Base-by-base conservation (phyloP, 2,113 vertebrate species). In the Microtus oregoni region DNA sequence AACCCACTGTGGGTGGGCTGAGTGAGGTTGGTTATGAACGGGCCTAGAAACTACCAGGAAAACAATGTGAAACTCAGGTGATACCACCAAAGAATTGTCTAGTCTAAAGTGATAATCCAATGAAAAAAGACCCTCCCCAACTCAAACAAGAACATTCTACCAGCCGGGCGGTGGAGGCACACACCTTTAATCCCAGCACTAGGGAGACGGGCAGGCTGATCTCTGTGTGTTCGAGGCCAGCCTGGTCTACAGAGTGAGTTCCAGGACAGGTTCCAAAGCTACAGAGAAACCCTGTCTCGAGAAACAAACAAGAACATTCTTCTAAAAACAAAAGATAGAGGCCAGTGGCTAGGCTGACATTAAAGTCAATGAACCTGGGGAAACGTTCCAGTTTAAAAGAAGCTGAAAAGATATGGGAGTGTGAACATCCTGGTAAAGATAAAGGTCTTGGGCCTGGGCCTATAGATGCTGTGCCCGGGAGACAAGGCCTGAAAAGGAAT, bases 341-440 rank as follows among this genome's bases (percentile, higher is more conserved):
- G 13, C 47, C 15, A 8, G 30, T 41, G 20, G 5, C 35, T 11
- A 79, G 5, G 38, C 32, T 72, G 35, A 52, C 32, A 28, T 94
- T 81, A 77, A 95, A 79, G 26, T 44, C 70, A 88, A 93, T 76
- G n/a, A 79, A 92, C 50, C 86, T 87, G 1, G 58, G 47, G 47
- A 78, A 92, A 63, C 38, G 44, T 50, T 75, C 22, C 72, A 88
- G n/a, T 52, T 70, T 79, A 81, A 73, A 95, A 28, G 72, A 81
- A 67, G 28, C 38, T 76, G 55, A 76, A 70, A 63, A 28, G n/a
- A 83, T 28, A 26, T 8, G 35, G 35, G 11, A 2, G n/a, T 41
- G 38, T 61, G 52, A 55, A 38, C 26, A 82, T 61, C 47, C 79
- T 61, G 22, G 35, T 26, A 61, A 82, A 61, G 79, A 61, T 82